A percentile compares a stretch with the other conserved stretches of the same genome.
Conservation (phyloP, 2,797 vertebrate genomes). For the Masticophis lateralis region DNA sequence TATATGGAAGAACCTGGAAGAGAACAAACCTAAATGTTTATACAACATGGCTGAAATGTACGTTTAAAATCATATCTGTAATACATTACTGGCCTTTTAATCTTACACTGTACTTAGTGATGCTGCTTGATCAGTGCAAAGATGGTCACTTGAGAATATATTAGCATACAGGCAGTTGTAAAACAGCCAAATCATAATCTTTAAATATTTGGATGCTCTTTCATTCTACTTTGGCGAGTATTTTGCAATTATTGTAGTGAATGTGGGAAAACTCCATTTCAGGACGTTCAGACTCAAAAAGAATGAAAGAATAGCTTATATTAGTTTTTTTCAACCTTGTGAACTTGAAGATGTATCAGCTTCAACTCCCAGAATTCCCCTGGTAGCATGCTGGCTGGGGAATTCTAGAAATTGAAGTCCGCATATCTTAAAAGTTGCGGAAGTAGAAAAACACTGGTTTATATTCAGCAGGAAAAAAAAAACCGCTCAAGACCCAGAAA, state of each 20-base stretch:
- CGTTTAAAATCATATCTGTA: conserved; percentile 30
- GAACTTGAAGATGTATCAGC: background rate
- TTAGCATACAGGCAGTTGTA: background rate
- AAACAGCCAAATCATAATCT: background rate
- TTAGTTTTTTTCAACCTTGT: background rate
- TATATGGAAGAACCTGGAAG: conserved; percentile 34
- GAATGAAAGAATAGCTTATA: background rate
- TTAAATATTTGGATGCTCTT: background rate
- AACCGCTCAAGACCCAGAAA: accelerated
- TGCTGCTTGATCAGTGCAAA: background rate
- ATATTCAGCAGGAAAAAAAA: accelerated
- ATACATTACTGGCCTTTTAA: conserved; percentile 21
- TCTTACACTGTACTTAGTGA: background rate
- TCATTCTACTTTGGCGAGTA: background rate
- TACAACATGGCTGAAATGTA: conserved; percentile 36
- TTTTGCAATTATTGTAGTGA: background rate
- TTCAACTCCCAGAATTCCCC: background rate
- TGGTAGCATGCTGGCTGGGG: background rate
- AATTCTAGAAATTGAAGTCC: background rate
- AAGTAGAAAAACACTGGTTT: background rate
- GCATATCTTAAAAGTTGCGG: background rate
- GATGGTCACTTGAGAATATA: background rate
- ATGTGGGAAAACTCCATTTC: background rate
- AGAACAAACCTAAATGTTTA: conserved; percentile 12
- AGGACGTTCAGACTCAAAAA: background rate